phyloP scores from a whole-genome alignment of 1,140 invertebrate species.

The Diuraphis noxia region DNA sequence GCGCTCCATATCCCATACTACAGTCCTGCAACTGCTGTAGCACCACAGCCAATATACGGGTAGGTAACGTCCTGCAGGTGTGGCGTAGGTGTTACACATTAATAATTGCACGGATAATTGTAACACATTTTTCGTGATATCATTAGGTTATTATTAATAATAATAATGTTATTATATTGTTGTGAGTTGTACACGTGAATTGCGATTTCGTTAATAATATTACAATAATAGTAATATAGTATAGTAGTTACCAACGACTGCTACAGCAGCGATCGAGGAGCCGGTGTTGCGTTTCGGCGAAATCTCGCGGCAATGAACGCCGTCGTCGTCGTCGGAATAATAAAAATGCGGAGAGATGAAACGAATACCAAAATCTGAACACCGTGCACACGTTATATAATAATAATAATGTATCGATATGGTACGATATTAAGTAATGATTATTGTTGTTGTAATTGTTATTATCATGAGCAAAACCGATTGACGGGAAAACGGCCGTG shows the following conservation, averaged over 20 bases:
- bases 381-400: not conserved
- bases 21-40: not conserved
- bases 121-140: no score
- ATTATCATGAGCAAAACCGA: not conserved
- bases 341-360: no score
- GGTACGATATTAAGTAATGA: not conserved
- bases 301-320: not conserved
- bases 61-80: not conserved
- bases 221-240: not conserved
- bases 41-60: not conserved
- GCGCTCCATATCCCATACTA: not conserved
- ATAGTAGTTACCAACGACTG: not conserved
- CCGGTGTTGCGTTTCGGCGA: not conserved
- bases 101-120: no score
- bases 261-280: not conserved
- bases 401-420: not conserved
- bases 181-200: not conserved
- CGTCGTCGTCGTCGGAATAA: not conserved
- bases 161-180: not conserved
- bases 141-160: no score
- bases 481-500: not conserved
- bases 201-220: not conserved
- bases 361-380: not conserved
- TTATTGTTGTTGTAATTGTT: not conserved
- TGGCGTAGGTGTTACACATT: not conserved